Percentiles rank a stretch among this genome's conserved stretches.
These are phyloP conservation scores for Carcharodon carcharias DNA, from an alignment of 2,797 vertebrate species.

Conservation along the genomic window DNA sequence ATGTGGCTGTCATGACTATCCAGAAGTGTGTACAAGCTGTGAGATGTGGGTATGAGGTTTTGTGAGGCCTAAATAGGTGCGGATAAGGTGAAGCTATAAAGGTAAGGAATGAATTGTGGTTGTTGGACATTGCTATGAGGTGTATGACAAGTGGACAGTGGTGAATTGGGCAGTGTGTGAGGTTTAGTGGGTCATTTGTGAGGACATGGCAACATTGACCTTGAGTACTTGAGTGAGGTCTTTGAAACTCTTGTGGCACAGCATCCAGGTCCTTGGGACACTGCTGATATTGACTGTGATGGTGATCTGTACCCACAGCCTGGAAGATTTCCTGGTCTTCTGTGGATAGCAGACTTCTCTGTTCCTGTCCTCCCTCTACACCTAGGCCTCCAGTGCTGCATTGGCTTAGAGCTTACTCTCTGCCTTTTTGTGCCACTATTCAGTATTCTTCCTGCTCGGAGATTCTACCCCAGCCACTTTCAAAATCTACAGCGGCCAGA, in stretches of 20 bases:
- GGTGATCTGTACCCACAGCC: not conserved
- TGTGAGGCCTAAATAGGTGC: too few species aligned
- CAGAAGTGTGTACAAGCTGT: too few species aligned
- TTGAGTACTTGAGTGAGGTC: not conserved
- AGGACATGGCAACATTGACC: too few species aligned
- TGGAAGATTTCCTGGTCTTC: not conserved
- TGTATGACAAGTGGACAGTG: too few species aligned
- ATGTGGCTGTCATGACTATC: not conserved
- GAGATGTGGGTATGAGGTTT: too few species aligned
- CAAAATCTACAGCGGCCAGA: not conserved
- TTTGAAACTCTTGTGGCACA: not conserved
- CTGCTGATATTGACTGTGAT: not conserved
- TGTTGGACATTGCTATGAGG: too few species aligned
- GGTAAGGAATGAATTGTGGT: not conserved
- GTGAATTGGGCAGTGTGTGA: not conserved
- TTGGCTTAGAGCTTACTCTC: not conserved
- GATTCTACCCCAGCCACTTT: not conserved
- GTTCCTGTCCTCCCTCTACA: not conserved
- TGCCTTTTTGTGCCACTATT: not conserved
- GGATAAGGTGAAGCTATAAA: not conserved
- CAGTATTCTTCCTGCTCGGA: not conserved
- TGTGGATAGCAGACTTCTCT: not conserved
- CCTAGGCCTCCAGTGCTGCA: not conserved
- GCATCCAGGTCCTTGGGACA: not conserved
- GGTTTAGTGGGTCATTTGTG: too few species aligned